Evolutionary conservation across 2,797 vertebrate species (phyloP), one percentile per base, ranked within the genome.

Genomic region (Mus caroli): DNA sequence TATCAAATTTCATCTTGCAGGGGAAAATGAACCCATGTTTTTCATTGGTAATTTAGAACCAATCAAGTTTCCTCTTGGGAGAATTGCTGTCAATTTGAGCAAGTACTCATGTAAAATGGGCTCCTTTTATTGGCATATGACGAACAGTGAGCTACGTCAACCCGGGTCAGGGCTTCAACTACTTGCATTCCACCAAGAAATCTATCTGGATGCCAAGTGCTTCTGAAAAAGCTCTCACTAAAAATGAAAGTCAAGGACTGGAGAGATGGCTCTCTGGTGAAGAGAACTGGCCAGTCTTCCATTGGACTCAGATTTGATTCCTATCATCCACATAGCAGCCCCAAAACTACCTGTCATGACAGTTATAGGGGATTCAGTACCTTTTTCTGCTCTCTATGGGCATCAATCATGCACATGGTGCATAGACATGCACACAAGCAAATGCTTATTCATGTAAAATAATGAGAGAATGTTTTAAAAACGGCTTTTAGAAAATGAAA

Each of bases 11-110:
- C 67, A 64, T 84, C 76, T 92, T 88, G 13, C 34, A 46, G 28
- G 24, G 43, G 26, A 12, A 34, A 90, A 86, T 67, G 43, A 93
- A 92, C 62, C 62, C 83, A 54, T 62, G 40, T 84, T n/a, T 82
- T 92, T 69, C 73, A 62, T 80, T 93, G 54, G 37, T 94, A 77
- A 79, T 46, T 75, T 88, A 82, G 34, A 78, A 78, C n/a, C 31
- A 50, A 17, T 87, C 46, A 46, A 75, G 10, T 6, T 78, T 94
- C 46, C 24, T 88, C 64, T 67, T 22, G 88, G 60, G 46, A 56
- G 28, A 58, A 58, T 15, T 56, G 19, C 52, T 43, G 40, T 69
- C 22, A 26, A 0, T 79, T 19, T 79, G 54, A 92, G 54, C 78
- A 94, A 60, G 79, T 17, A 4, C 13, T 77, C 62, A 62, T 37